phyloP scores from a whole-genome alignment of 2,888 invertebrate species.

The Sphecodes monilicornis region DNA sequence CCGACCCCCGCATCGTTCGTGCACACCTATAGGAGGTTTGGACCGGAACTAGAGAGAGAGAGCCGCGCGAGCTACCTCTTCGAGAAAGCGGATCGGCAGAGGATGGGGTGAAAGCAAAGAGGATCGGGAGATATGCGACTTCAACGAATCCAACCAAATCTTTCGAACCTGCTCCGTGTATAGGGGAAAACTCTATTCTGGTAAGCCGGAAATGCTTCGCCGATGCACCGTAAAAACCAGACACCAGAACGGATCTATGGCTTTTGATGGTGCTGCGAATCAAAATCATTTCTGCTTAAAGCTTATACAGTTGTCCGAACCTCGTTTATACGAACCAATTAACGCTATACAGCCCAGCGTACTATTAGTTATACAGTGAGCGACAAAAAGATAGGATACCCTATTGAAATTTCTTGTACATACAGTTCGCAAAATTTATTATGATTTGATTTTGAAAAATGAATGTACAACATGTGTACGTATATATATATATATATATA shows the following conservation, averaged over 20 bases:
- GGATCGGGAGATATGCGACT: slow-evolving; percentile 38
- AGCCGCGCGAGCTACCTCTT: background rate
- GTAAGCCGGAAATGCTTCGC: slow-evolving; percentile 34
- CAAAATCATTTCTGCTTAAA: background rate
- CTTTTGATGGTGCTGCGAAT: background rate
- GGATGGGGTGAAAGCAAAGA: slow-evolving; percentile 28
- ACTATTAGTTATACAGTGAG: too few relatives aligned
- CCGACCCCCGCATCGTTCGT: slow-evolving; percentile 17
- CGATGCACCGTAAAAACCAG: slow-evolving; percentile 7
- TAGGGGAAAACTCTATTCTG: slow-evolving; percentile 24
- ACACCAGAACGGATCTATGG: background rate
- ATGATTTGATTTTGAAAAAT: too few relatives aligned
- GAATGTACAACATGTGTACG: too few relatives aligned
- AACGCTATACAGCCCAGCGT: too few relatives aligned
- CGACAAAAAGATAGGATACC: too few relatives aligned
- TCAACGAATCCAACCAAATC: slow-evolving; percentile 54
- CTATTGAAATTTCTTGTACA: too few relatives aligned
- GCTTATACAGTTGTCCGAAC: background rate
- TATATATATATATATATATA: too few relatives aligned
- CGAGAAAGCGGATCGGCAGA: background rate
- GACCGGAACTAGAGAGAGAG: slow-evolving; percentile 38
- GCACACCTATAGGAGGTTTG: slow-evolving; percentile 11
- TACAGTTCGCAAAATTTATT: too few relatives aligned
- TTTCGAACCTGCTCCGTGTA: slow-evolving; percentile 27
- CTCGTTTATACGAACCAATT: background rate